Evolutionary conservation across 2,888 invertebrate genomes (phyloP), one percentile per base, ranked within the genome.

Genomic region (Sphecodes monilicornis): DNA sequence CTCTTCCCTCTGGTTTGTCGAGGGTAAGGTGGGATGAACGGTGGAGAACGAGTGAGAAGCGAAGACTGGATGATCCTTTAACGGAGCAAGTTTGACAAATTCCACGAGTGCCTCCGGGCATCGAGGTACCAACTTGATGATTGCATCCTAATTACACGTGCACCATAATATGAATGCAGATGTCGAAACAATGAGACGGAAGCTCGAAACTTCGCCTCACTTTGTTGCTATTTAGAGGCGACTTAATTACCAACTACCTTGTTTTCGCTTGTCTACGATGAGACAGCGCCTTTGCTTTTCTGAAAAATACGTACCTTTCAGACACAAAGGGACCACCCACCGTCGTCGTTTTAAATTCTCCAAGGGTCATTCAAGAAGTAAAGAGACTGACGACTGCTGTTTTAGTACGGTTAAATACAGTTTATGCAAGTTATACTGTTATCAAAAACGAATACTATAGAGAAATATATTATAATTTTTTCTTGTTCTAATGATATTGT

Each of bases 31-130:
- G 68, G n/a, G 36, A n/a, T 11, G 36, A 18, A 39, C 39, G 68
- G 11, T 0, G 68, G 13, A 36, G 68, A 68, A 68, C 39, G 16
- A 50, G 39, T 39, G 64, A 36, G 54, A 39, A 69, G 16, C 57
- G 64, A 78, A 39, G 64, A 57, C 29, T 13, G 74, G 73, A 70
- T 79, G 54, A 71, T 60, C 50, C 36, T 60, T 36, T 66, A 76
- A 76, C 64, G 46, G 68, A n/a, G 78, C 69, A 85, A 83, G 80
- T 82, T 83, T 76, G 69, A 78, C 71, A 80, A 86, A 86, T 78
- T 76, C 78, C 78, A 57, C 50, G 72, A 68, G 39, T 43, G 64
- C 78, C 75, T 77, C 22, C 16, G 22, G 69, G 2, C 41, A 26
- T 36, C 26, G n/a, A 54, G 71, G 41, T 74, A 71, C n/a, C 26